These are phyloP conservation scores for Corythaeola cristata DNA, from an alignment of 2,113 vertebrate genomes.

Conservation along the genomic window DNA sequence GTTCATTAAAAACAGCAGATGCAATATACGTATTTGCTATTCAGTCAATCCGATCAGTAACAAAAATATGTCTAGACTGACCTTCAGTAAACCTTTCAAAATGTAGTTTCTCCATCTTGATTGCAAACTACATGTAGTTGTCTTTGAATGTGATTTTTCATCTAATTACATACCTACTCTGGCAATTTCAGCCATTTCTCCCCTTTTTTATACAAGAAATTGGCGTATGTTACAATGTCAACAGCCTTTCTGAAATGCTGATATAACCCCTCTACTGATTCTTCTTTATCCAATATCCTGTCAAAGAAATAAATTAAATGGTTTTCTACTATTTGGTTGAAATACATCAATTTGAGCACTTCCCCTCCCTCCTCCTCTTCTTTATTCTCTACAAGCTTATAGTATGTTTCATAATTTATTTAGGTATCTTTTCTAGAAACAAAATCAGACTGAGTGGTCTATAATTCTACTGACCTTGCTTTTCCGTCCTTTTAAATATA, in stretches of 20 bases:
- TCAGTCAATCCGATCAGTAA: not conserved
- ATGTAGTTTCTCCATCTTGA: not conserved
- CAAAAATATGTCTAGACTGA: not conserved
- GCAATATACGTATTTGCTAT: not conserved
- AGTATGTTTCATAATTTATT: not conserved
- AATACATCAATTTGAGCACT: not conserved
- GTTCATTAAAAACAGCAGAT: not conserved
- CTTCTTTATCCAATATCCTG: not conserved
- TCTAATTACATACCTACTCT: not conserved
- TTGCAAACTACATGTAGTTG: not conserved
- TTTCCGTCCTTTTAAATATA: not conserved
- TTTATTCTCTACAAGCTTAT: not conserved
- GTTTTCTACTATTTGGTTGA: not conserved
- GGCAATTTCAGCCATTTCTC: not conserved
- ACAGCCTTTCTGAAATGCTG: not conserved
- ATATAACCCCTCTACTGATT: not conserved
- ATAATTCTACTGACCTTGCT: not conserved
- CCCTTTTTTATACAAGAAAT: not conserved
- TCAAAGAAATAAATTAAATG: not conserved
- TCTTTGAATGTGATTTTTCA: not conserved
- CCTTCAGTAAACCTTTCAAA: not conserved
- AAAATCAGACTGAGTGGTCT: not conserved
- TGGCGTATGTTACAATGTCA: not conserved
- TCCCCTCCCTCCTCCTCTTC: rapidly evolving
- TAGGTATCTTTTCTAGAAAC: not conserved